phyloP scores from a whole-genome alignment of 2,113 vertebrate genomes.

The Dendrocopos noguchii region DNA sequence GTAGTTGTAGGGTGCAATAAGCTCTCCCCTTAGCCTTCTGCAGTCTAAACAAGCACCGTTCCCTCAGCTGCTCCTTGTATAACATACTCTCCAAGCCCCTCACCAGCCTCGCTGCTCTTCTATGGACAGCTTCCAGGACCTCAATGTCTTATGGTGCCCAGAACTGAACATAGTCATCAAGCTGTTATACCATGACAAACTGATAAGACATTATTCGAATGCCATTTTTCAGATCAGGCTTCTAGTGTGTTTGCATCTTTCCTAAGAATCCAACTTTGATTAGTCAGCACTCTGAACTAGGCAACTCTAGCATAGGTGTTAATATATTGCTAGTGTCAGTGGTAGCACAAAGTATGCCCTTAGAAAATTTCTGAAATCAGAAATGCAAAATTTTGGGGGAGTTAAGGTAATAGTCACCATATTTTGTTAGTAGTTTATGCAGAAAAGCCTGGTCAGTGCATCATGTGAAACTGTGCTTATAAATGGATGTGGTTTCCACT shows the following conservation, averaged over 20 bases:
- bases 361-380: not conserved
- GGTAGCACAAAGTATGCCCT: not conserved
- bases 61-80: too few relatives aligned
- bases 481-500: not conserved
- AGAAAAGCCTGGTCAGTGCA: not conserved
- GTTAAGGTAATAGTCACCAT: not conserved
- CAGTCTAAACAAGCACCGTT: too few relatives aligned
- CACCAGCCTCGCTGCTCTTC: too few relatives aligned
- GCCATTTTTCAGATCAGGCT: not conserved
- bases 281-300: not conserved
- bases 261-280: not conserved
- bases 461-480: not conserved
- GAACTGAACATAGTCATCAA: too few relatives aligned
- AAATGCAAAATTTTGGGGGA: not conserved
- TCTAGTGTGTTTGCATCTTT: not conserved
- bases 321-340: not conserved
- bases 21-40: too few relatives aligned
- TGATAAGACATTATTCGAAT: not conserved
- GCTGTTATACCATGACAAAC: too few relatives aligned
- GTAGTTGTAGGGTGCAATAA: too few relatives aligned
- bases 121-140: too few relatives aligned
- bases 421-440: not conserved
- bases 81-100: too few relatives aligned
- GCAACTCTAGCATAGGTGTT: not conserved
- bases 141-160: too few relatives aligned